Evolutionary conservation across 2,113 vertebrate species (phyloP).

Genomic region (Hippopotamus amphibius): DNA sequence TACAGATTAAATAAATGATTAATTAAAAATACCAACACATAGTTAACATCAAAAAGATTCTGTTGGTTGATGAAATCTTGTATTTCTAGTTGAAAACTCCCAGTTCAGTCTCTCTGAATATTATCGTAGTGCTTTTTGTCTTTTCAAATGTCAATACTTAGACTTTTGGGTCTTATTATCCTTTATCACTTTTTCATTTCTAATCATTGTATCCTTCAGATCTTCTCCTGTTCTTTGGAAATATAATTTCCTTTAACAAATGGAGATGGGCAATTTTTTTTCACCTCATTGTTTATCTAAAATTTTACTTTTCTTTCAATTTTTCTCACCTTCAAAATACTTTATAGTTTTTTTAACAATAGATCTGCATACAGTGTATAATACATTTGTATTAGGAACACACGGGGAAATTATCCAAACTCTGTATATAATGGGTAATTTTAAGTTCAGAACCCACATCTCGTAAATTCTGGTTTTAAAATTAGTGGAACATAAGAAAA

Average conservation of each 20-base stretch:
- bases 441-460: neutral
- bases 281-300: neutral
- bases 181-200: neutral
- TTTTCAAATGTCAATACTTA: neutral
- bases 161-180: neutral
- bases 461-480: slow-evolving; percentile 22
- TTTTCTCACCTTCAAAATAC: slow-evolving; percentile 1
- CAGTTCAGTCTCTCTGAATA: neutral
- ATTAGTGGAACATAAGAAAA: neutral
- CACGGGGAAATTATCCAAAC: neutral
- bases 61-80: neutral
- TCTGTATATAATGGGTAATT: neutral
- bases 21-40: neutral
- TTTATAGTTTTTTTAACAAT: neutral
- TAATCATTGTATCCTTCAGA: neutral
- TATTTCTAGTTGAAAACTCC: neutral
- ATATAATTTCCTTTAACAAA: neutral
- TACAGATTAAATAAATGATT: neutral
- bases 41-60: neutral
- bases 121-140: neutral
- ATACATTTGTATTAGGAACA: neutral
- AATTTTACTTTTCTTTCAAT: neutral
- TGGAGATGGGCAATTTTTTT: neutral
- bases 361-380: neutral
- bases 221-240: neutral